Evolutionary conservation across 2,888 invertebrate genomes (phyloP).

Genomic region (Acheta domesticus): DNA sequence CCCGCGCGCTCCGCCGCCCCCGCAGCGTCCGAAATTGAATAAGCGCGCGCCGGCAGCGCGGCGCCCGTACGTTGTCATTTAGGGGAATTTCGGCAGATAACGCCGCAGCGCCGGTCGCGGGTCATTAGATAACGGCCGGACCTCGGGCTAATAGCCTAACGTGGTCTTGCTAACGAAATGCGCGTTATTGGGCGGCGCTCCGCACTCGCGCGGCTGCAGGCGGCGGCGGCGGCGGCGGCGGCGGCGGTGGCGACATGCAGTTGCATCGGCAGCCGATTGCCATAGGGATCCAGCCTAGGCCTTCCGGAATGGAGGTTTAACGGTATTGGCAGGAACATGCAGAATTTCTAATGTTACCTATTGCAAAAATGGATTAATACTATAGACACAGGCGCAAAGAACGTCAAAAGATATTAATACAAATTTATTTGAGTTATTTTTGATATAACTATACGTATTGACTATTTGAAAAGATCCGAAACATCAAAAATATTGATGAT

Average conservation of each 20-base stretch:
- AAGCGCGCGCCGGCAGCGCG: background rate
- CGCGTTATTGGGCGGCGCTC: conserved; percentile 6
- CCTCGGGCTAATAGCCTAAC: conserved; percentile 7
- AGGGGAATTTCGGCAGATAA: conserved; percentile 9
- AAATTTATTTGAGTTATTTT: too few species aligned
- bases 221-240: background rate
- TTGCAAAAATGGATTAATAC: too few species aligned
- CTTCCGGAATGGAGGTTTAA: too few species aligned
- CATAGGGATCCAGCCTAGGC: too few species aligned
- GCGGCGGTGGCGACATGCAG: background rate
- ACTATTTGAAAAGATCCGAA: too few species aligned
- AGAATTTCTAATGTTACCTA: too few species aligned
- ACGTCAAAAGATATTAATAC: too few species aligned
- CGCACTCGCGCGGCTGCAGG: background rate
- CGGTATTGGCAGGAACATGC: too few species aligned
- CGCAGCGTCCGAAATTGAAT: background rate
- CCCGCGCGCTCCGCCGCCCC: background rate
- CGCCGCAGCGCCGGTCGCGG: background rate
- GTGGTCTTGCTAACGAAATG: conserved; percentile 10
- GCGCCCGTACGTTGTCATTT: conserved; percentile 9
- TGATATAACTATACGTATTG: too few species aligned
- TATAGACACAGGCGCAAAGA: too few species aligned
- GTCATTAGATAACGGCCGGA: conserved; percentile 7
- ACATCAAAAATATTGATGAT: too few species aligned
- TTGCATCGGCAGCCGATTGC: too few species aligned